These are phyloP conservation scores for Excalfactoria chinensis DNA, from an alignment of 2,113 vertebrate genomes.

Conservation along the genomic window DNA sequence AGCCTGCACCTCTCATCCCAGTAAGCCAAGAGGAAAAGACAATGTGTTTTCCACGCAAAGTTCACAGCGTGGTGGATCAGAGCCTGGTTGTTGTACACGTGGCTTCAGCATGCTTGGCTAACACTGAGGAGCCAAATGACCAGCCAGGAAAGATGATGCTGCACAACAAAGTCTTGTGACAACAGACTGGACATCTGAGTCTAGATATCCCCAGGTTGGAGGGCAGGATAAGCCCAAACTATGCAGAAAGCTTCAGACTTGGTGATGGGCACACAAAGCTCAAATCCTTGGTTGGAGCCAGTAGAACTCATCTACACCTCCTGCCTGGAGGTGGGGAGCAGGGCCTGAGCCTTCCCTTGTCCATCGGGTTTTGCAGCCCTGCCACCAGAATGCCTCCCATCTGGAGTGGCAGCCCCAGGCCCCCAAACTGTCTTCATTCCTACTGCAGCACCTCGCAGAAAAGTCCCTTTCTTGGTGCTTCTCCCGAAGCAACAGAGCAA, in stretches of 20 bases:
- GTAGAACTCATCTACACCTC: neutral
- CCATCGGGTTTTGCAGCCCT: neutral
- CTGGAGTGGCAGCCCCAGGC: neutral
- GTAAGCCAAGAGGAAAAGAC: neutral
- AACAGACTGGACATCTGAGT: neutral
- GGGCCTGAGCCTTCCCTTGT: too few relatives aligned
- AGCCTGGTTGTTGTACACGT: neutral
- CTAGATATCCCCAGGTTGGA: neutral
- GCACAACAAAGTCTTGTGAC: neutral
- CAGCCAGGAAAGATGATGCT: neutral
- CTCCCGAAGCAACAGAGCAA: neutral
- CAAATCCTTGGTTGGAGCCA: neutral
- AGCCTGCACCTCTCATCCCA: neutral
- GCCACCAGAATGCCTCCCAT: neutral
- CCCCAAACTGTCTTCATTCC: neutral
- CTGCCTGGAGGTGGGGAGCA: too few relatives aligned
- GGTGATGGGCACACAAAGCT: neutral
- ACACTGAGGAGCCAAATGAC: neutral
- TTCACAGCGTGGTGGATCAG: neutral
- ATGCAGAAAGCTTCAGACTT: neutral
- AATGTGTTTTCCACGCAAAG: neutral
- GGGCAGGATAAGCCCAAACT: too few relatives aligned
- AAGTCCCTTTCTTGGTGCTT: neutral
- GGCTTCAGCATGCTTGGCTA: neutral
- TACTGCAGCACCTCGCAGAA: neutral